Base-by-base conservation (phyloP, 2,888 invertebrate genomes). In the Noctua janthe region DNA sequence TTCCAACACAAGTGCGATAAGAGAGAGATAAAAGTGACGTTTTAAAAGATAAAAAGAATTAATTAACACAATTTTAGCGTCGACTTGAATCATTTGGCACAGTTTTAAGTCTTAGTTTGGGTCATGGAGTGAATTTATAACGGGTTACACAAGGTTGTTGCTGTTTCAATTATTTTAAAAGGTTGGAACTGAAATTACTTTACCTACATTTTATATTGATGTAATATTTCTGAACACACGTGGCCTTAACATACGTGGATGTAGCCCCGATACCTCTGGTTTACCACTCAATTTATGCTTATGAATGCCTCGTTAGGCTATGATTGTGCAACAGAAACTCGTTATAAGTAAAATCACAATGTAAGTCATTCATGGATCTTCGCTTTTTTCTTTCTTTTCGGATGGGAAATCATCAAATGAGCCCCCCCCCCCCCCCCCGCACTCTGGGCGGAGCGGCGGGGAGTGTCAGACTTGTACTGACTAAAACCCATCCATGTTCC, bases 61-160 rank as follows among this genome's bases (percentile, higher is more conserved):
- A 87, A 90, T 87, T 87, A 76, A 74, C 75, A 81, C 76, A 47
- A 71, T 75, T 78, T 78, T 70, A 62, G 69, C 67, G 56, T n/a
- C 29, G 56, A 78, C 56, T 71, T 43, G 47, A 54, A 56, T 80
- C 70, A 72, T 87, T 89, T 89, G 88, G 91, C 91, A 85, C 39
- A 11, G 39, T 64, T 54, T 75, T 79, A 39, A 74, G 54, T 29
- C 66, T 39, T 56, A 35, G 64, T 66, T 66, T 11, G 39, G 71
- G 77, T 74, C 76, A 66, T 13, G 5, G 62, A 8, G 67, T 17
- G 54, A 86, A 75, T 77, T 72, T 77, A 74, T 85, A n/a, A 71
- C 43, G 15, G 5, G 7, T 72, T 73, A 15, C 5, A 66, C 11
- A 67, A 51, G 29, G 39, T 59, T 73, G 39, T 39, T 43, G 20